Base-by-base conservation (phyloP, 2,797 vertebrate species). In the Tokudaia tokunoshimensis region DNA sequence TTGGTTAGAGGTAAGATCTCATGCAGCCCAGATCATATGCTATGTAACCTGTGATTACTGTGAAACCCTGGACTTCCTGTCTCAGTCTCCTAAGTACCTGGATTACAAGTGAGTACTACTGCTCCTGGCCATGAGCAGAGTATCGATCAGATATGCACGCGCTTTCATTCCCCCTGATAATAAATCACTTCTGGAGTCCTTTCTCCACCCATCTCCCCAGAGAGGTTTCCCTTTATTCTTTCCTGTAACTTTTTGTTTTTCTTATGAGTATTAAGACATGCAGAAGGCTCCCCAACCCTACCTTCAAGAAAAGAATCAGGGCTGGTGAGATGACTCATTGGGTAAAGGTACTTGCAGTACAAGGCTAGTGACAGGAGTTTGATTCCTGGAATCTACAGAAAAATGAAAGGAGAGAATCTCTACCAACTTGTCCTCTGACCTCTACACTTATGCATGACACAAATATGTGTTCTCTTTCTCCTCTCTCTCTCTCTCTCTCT, bases 201-300 rank as follows among this genome's bases (percentile, higher is more conserved):
- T n/a, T 85, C 26, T 55, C 55, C 8, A 76, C 24, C 50, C 7
- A 41, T 55, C 37, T 88, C 47, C 41, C 4, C 3, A 31, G 63
- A 72, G 47, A 50, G 5, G 24, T 24, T 92, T 26, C 26, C 76
- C 10, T 76, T 65, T 41, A 59, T 57, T 89, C 20, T 31, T 86
- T 72, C 8, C 7, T 96, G 24, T 88, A 92, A 82, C 31, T 4
- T 94, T 85, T 72, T 78, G 24, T 67, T 96, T 91, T 85, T 61
- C 37, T 92, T 75, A 11, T 47, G 63, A 57, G 0, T 31, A 57
- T 84, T 86, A 89, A 92, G 24, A 87, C 41, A 70, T 24, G 6
- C 4, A 44, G 3, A 92, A 79, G 31, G 7, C 65, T 52, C 22
- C 47, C 13, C 22, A 22, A 52, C 34, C 20, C 34, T 67, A 52